Percentiles rank a stretch among this genome's conserved stretches.
Evolutionary conservation across 2,888 invertebrate genomes (phyloP).

Genomic region (Lochmaea capreae): DNA sequence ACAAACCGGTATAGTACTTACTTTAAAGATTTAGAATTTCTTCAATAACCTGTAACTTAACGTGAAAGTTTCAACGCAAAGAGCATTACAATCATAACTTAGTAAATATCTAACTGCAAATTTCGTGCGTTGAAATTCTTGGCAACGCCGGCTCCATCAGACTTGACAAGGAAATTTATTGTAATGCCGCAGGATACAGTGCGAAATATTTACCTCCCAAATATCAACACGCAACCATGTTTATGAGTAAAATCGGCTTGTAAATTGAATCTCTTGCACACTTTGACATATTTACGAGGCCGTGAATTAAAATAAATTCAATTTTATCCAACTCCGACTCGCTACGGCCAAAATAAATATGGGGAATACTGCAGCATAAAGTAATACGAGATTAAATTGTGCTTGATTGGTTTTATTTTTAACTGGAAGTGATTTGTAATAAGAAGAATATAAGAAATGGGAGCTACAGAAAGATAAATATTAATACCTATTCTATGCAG

Average conservation of each 20-base stretch:
- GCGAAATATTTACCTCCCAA: conserved; percentile 48
- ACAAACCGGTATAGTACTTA: too few relatives aligned
- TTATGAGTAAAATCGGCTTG: conserved; percentile 46
- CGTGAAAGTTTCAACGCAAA: neutral
- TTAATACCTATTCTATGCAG: too few relatives aligned
- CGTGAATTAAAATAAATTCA: conserved; percentile 49
- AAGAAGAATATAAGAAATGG: neutral
- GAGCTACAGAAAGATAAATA: neutral
- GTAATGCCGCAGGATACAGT: conserved; percentile 40
- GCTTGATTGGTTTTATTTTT: neutral
- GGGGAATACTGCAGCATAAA: conserved; percentile 27
- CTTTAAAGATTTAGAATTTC: too few relatives aligned
- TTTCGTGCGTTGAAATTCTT: conserved; percentile 20
- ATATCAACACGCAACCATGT: conserved; percentile 49
- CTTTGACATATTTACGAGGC: conserved; percentile 49
- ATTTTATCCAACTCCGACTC: conserved; percentile 38
- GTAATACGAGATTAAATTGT: conserved; percentile 12
- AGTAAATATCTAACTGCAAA: neutral
- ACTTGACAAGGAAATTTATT: conserved; percentile 41
- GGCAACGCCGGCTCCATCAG: conserved; percentile 21
- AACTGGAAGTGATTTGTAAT: too few relatives aligned
- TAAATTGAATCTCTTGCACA: conserved; percentile 46
- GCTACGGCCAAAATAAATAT: conserved; percentile 36
- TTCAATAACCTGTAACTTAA: too few relatives aligned
- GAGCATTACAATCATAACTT: neutral